phyloP scores from a whole-genome alignment of 2,113 vertebrate species.

The Carassius carassius region DNA sequence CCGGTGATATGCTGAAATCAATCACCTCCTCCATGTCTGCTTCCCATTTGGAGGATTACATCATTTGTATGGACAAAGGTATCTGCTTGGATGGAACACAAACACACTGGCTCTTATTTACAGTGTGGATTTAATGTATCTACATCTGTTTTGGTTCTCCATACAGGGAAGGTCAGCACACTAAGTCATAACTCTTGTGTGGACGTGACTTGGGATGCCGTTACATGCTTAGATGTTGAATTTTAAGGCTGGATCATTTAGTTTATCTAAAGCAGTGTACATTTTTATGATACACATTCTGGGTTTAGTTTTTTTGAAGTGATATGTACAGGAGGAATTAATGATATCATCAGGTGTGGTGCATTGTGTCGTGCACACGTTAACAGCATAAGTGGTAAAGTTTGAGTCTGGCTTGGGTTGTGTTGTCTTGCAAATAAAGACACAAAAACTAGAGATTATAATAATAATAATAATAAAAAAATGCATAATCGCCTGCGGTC shows the following conservation, averaged over 20 bases:
- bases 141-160: constrained; percentile 43
- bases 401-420: background rate
- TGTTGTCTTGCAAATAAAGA: background rate
- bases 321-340: no score
- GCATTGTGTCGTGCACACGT: background rate
- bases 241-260: background rate
- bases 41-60: constrained; percentile 79
- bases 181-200: constrained; percentile 16
- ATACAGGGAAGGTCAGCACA: constrained; percentile 13
- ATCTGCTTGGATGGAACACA: constrained; percentile 55
- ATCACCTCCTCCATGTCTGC: constrained; percentile 79
- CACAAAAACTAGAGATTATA: background rate
- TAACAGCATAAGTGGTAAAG: background rate
- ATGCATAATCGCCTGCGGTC: background rate
- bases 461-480: no score
- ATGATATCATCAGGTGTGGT: background rate
- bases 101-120: constrained; percentile 42
- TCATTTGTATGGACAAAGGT: constrained; percentile 73
- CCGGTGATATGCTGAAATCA: constrained; percentile 82
- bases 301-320: no score
- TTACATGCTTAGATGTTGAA: background rate
- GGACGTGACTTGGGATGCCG: background rate
- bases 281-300: no score
- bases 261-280: background rate
- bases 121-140: constrained; percentile 29